phyloP scores from a whole-genome alignment of 2,113 vertebrate species.

The Dascyllus trimaculatus region DNA sequence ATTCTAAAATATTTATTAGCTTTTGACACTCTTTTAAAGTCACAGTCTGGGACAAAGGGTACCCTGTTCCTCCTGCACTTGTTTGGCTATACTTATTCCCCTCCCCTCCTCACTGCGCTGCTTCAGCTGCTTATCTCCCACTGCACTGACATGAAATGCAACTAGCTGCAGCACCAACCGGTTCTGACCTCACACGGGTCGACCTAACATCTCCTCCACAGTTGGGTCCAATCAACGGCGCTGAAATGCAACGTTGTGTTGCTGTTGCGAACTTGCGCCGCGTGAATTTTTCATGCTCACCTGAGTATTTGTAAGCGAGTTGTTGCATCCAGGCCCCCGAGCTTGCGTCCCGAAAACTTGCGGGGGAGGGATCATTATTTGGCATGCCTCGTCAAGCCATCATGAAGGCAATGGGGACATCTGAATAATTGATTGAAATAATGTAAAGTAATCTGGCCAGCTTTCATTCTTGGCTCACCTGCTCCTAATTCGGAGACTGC shows the following conservation, averaged over 20 bases:
- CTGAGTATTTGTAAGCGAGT: conserved; percentile 34
- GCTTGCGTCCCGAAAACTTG: background rate
- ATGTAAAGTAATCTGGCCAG: conserved; percentile 87
- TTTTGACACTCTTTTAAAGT: conserved; percentile 87
- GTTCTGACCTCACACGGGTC: conserved; percentile 53
- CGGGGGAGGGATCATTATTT: conserved; percentile 64
- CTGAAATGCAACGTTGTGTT: conserved; percentile 47
- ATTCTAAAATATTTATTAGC: conserved; percentile 99
- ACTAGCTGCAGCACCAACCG: conserved; percentile 41
- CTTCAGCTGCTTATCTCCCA: conserved; percentile 71
- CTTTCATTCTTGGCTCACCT: conserved; percentile 81
- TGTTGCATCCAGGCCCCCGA: background rate
- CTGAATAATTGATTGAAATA: conserved; percentile 88
- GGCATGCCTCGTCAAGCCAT: conserved; percentile 70
- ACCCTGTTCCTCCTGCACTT: conserved; percentile 86
- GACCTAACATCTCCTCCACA: conserved; percentile 47
- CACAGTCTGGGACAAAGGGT: conserved; percentile 88
- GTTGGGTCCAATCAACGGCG: conserved; percentile 51
- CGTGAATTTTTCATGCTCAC: conserved; percentile 45
- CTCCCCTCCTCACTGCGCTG: conserved; percentile 48
- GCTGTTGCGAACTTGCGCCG: conserved; percentile 20
- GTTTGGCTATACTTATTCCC: conserved; percentile 70
- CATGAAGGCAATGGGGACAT: conserved; percentile 75
- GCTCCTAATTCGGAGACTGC: conserved; percentile 70
- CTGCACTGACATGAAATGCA: conserved; percentile 46